Evolutionary conservation across 2,113 vertebrate species (phyloP).

Genomic region (Xenopus tropicalis): DNA sequence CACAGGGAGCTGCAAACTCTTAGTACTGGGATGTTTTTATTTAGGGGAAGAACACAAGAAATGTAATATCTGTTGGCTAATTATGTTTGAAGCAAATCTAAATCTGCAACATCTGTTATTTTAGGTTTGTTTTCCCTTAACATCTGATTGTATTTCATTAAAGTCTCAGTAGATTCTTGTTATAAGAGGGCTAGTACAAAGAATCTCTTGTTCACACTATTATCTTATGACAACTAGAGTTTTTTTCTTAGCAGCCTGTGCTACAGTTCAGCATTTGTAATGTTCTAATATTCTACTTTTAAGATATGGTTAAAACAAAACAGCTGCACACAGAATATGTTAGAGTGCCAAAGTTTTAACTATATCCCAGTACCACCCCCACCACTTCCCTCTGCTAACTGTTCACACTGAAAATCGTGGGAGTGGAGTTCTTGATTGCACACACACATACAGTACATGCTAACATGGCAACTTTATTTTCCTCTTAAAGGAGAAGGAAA

Average conservation of each 20-base stretch:
- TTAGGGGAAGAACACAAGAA: neutral
- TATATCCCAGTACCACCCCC: conserved; percentile 5
- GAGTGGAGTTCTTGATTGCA: neutral
- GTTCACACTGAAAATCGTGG: conserved; percentile 16
- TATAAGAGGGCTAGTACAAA: neutral
- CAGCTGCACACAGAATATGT: conserved; percentile 15
- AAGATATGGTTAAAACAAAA: conserved; percentile 1
- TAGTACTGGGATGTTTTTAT: neutral
- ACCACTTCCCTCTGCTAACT: conserved; percentile 6
- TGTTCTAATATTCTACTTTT: neutral
- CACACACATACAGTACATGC: neutral
- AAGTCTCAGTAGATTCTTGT: neutral
- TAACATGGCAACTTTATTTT: neutral
- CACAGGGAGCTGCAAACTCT: neutral
- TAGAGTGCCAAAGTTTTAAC: conserved; percentile 14
- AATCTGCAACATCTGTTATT: neutral
- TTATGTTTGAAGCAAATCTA: neutral
- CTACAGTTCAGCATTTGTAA: neutral
- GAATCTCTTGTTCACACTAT: neutral
- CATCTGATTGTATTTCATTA: neutral
- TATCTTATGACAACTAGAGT: neutral
- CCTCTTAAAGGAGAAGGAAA: neutral
- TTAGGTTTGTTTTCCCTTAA: neutral
- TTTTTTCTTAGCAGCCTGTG: neutral
- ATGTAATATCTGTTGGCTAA: neutral